These are phyloP conservation scores for Sinopyrophorus schimmeli DNA, from an alignment of 2,888 invertebrate genomes.

Conservation along the genomic window DNA sequence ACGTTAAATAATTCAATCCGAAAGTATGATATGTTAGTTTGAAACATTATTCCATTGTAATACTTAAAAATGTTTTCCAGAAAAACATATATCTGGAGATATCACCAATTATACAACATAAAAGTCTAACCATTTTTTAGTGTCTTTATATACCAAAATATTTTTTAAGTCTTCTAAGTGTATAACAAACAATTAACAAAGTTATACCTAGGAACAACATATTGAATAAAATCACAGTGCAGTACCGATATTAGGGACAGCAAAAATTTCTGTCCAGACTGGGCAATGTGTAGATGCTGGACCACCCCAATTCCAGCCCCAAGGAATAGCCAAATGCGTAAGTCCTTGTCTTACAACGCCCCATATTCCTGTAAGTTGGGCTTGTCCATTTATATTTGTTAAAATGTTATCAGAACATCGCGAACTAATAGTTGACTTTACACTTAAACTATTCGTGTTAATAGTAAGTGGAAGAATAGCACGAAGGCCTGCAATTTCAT, in stretches of 20 bases:
- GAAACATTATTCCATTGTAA: not conserved
- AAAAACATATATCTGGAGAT: slow-evolving; percentile 3
- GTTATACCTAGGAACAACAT: slow-evolving; percentile 39
- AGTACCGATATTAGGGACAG: slow-evolving; percentile 41
- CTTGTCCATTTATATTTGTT: slow-evolving; percentile 40
- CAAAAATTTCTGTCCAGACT: slow-evolving; percentile 71
- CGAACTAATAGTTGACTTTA: slow-evolving; percentile 31
- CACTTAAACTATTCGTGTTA: slow-evolving; percentile 42
- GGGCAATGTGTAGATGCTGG: slow-evolving; percentile 75
- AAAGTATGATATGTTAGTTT: slow-evolving; percentile 11
- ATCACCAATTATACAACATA: slow-evolving; percentile 1
- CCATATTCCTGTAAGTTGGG: slow-evolving; percentile 58
- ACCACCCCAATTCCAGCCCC: slow-evolving; percentile 85
- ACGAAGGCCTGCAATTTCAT: slow-evolving; percentile 42
- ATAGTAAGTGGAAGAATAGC: slow-evolving; percentile 44
- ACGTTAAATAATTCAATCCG: not conserved
- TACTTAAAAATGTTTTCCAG: not conserved
- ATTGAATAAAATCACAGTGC: slow-evolving; percentile 47
- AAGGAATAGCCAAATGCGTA: slow-evolving; percentile 76
- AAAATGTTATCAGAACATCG: slow-evolving; percentile 40
- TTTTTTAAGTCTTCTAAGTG: slow-evolving; percentile 6
- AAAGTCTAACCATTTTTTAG: slow-evolving; percentile 5
- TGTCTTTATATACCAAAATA: slow-evolving; percentile 16
- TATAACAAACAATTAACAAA: slow-evolving; percentile 33
- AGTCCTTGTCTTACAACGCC: slow-evolving; percentile 72